These are phyloP conservation scores for Misgurnus anguillicaudatus DNA, from an alignment of 2,113 vertebrate genomes.

Conservation along the genomic window DNA sequence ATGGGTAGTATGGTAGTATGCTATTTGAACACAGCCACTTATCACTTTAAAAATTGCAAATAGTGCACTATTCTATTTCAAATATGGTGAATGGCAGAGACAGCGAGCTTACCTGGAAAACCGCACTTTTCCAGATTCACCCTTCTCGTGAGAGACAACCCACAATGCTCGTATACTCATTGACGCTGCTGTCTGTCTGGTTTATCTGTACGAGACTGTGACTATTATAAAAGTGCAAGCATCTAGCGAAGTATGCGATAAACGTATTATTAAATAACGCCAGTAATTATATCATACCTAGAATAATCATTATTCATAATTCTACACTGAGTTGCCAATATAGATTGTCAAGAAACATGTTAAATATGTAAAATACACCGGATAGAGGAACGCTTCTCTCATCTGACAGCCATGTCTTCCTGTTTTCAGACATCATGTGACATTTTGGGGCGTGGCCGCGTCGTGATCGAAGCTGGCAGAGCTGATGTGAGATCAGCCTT, in stretches of 20 bases:
- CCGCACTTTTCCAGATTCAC: constrained; percentile 72
- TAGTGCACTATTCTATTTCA: not conserved
- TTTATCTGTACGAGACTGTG: not conserved
- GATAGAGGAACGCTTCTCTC: constrained; percentile 12
- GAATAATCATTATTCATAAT: not conserved
- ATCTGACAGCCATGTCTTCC: constrained; percentile 40
- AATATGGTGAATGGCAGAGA: not conserved
- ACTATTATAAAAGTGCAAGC: not conserved
- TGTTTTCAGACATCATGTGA: constrained; percentile 42
- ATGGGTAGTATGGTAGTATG: too few relatives aligned
- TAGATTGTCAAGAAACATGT: not conserved
- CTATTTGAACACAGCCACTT: too few relatives aligned
- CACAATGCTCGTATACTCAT: constrained; percentile 86
- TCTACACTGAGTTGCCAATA: not conserved
- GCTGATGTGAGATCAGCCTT: constrained; percentile 36
- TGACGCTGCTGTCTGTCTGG: not conserved
- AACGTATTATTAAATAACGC: not conserved
- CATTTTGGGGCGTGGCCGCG: constrained; percentile 38
- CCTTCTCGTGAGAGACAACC: constrained; percentile 79
- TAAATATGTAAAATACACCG: not conserved
- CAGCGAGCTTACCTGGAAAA: constrained; percentile 83
- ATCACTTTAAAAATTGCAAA: too few relatives aligned
- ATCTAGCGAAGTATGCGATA: not conserved
- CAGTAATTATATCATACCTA: too few relatives aligned
- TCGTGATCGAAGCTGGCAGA: not conserved